These are phyloP conservation scores for Loripinus fragilis DNA, from an alignment of 2,888 invertebrate genomes.

Conservation along the genomic window DNA sequence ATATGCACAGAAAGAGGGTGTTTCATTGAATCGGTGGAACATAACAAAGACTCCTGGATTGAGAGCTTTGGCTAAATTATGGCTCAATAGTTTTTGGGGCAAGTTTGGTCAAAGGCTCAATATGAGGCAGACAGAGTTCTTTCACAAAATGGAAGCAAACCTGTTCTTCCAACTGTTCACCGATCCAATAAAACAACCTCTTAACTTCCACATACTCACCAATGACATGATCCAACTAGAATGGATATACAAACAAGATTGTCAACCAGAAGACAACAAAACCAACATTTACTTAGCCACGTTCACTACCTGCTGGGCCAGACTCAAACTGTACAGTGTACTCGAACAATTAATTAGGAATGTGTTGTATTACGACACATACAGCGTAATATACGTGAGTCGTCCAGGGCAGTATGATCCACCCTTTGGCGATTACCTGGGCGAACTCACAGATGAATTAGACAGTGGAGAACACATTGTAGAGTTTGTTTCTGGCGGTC, in stretches of 20 bases:
- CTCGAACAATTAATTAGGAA: conserved; percentile 29
- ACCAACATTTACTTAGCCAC: conserved; percentile 48
- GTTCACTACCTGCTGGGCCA: conserved; percentile 47
- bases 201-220: conserved; percentile 28
- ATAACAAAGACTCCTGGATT: no score
- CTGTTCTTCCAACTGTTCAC: conserved; percentile 35
- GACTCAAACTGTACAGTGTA: conserved; percentile 48
- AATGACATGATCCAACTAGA: conserved; percentile 43
- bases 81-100: no score
- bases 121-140: no score
- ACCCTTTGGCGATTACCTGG: conserved; percentile 72
- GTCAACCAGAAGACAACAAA: conserved; percentile 36
- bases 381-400: conserved; percentile 27
- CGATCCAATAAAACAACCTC: conserved; percentile 30
- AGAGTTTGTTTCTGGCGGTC: conserved; percentile 75
- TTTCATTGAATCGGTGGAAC: no score
- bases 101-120: no score
- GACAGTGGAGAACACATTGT: conserved; percentile 55
- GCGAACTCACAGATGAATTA: conserved; percentile 81
- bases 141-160: conserved; percentile 30
- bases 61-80: no score
- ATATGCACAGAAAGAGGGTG: no score
- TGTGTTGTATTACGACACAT: conserved; percentile 46
- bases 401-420: conserved; percentile 45
- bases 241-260: conserved; percentile 42